Evolutionary conservation across 2,113 vertebrate species (phyloP), one percentile per base, ranked within the genome.

Genomic region (Excalfactoria chinensis): DNA sequence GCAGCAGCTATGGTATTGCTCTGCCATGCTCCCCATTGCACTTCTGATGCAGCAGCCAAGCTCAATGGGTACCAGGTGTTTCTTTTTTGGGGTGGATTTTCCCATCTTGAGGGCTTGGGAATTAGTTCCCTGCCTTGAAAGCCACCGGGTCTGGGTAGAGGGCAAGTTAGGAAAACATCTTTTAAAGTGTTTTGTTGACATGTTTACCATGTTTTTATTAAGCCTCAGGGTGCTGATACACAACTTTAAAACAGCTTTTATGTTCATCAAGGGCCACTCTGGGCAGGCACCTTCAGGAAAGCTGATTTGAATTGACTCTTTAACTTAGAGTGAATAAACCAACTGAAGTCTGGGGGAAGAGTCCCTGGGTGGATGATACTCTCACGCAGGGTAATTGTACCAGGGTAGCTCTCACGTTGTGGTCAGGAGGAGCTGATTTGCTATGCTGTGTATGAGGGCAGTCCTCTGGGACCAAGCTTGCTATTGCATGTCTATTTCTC

Each of bases 321-420:
- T 10, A 74, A 81, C 81, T 85, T 48, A 86, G 62, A 60, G 66
- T 74, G 84, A 91, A 92, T 90, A 95, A 87, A 89, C 58, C 63
- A 75, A 75, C 88, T 3, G 13, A 58, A 62, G n/a, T 26, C 26
- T 56, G 62, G 3, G 53, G 49, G 35, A 81, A 84, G 53, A 86
- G 28, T 48, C 37, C 23, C 26, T 18, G 46, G 64, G 59, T 26
- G 64, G 51, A 25, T 51, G 48, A 37, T 66, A 32, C 28, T 2
- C 34, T 51, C 48, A 25, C 34, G 75, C 21, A 1, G 32, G 48
- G 16, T 23, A 18, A 23, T 43, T 9, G 40, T 83, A 44, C 43
- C 18, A 32, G 73, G 77, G 76, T 73, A 80, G 41, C n/a, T 87
- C 62, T 81, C 41, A 25, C 0, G 0, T 35, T 44, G 56, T 0